Percentiles rank a stretch among this genome's conserved stretches.
Evolutionary conservation across 2,797 vertebrate species (phyloP).

Genomic region (Enteromius thamalakanensis): DNA sequence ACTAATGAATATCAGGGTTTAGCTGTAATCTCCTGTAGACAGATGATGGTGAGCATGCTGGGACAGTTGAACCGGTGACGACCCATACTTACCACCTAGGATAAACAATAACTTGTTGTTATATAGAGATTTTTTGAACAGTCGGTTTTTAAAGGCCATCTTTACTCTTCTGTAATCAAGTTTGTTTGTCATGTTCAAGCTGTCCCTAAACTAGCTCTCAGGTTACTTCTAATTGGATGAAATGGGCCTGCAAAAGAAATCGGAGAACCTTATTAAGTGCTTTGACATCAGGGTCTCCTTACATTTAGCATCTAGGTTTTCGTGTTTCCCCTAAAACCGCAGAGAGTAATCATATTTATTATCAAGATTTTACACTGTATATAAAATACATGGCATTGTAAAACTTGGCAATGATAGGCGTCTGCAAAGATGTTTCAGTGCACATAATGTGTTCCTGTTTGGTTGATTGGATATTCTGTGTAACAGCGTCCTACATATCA

Average conservation of each 20-base stretch:
- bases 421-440: background rate
- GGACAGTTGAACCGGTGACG: conserved; percentile 8
- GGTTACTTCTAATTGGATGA: conserved; percentile 51
- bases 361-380: background rate
- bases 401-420: background rate
- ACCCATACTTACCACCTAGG: background rate
- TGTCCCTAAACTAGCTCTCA: conserved; percentile 35
- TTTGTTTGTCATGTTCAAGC: conserved; percentile 39
- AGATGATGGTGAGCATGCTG: conserved; percentile 30
- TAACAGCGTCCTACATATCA: background rate
- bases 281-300: conserved; percentile 42
- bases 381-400: background rate
- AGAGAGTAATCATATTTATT: background rate
- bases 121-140: background rate
- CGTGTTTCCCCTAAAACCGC: background rate
- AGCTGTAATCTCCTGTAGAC: conserved; percentile 52
- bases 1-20: conserved; percentile 50
- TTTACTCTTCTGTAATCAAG: conserved; percentile 30
- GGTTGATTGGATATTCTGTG: background rate
- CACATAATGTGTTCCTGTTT: background rate
- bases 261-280: conserved; percentile 48
- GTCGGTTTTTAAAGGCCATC: background rate
- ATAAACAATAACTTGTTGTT: conserved; percentile 20
- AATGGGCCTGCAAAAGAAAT: conserved; percentile 36
- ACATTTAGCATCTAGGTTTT: conserved; percentile 23